A percentile compares a stretch with the other conserved stretches of the same genome.
phyloP scores from a whole-genome alignment of 2,888 invertebrate genomes.

The Pandemis heparana region DNA sequence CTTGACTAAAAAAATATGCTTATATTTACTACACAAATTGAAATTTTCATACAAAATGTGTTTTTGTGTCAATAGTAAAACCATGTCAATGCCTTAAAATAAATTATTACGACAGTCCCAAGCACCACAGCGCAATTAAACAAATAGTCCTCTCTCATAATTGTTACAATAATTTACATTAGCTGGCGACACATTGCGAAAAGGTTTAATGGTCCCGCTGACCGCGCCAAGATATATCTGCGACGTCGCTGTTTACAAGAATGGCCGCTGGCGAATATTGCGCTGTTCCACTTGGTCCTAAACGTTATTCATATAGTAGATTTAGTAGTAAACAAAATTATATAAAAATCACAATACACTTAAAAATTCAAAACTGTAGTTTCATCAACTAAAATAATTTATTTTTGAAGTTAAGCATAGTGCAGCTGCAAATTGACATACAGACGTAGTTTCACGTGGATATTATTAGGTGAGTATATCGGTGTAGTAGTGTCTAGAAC shows the following conservation, averaged over 20 bases:
- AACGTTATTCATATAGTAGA: neutral
- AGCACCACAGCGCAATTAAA: constrained; percentile 36
- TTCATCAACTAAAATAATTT: no score
- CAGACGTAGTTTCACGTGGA: no score
- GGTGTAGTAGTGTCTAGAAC: no score
- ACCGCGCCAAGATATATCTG: constrained; percentile 81
- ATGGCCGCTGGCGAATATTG: constrained; percentile 72
- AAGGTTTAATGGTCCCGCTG: constrained; percentile 64
- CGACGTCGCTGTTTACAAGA: constrained; percentile 81
- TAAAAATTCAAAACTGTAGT: no score
- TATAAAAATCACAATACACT: no score
- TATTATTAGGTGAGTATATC: no score
- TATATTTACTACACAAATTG: no score
- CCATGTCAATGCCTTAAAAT: neutral
- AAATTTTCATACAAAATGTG: neutral
- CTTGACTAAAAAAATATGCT: no score
- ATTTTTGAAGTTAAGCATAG: no score
- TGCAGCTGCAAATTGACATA: no score
- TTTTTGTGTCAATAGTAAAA: neutral
- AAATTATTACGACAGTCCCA: constrained; percentile 8
- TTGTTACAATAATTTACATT: constrained; percentile 48
- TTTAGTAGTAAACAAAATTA: no score
- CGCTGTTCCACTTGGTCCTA: constrained; percentile 50
- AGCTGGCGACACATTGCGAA: constrained; percentile 51
- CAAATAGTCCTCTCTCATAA: constrained; percentile 43